Evolutionary conservation across 2,797 vertebrate genomes (phyloP).

Genomic region (Leuciscus waleckii): DNA sequence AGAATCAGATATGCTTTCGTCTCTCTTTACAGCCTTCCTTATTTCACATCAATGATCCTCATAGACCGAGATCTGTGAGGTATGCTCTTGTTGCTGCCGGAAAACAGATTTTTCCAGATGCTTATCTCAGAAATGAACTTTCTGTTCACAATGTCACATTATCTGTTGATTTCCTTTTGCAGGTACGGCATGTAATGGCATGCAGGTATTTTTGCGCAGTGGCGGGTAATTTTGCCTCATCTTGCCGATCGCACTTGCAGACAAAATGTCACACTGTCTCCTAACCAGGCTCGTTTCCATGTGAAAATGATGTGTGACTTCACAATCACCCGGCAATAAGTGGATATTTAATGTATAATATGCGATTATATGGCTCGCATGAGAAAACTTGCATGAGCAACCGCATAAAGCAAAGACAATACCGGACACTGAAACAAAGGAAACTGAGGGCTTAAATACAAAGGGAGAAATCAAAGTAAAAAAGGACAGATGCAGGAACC

Average conservation of each 20-base stretch:
- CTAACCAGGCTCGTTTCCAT: neutral
- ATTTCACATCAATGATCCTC: conserved; percentile 58
- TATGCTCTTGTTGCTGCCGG: neutral
- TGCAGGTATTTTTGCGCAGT: neutral
- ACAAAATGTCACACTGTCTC: neutral
- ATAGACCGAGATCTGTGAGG: conserved; percentile 18
- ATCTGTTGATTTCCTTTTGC: conserved; percentile 4
- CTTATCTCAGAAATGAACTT: neutral
- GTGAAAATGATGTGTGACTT: neutral
- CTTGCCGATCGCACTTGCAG: neutral
- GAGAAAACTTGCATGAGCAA: too few species aligned
- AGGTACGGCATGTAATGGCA: neutral
- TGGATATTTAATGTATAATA: neutral
- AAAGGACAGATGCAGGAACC: too few species aligned
- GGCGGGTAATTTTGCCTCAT: neutral
- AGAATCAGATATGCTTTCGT: conserved; percentile 10
- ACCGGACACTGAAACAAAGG: too few species aligned
- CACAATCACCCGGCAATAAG: neutral
- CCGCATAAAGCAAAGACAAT: too few species aligned
- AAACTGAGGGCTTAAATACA: too few species aligned
- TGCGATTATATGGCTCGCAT: neutral
- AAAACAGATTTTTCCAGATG: conserved; percentile 10
- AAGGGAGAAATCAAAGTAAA: too few species aligned
- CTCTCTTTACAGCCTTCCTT: conserved; percentile 13
- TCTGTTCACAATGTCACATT: neutral